Base-by-base conservation (phyloP, 2,888 invertebrate genomes). In the Apodemia duryi region DNA sequence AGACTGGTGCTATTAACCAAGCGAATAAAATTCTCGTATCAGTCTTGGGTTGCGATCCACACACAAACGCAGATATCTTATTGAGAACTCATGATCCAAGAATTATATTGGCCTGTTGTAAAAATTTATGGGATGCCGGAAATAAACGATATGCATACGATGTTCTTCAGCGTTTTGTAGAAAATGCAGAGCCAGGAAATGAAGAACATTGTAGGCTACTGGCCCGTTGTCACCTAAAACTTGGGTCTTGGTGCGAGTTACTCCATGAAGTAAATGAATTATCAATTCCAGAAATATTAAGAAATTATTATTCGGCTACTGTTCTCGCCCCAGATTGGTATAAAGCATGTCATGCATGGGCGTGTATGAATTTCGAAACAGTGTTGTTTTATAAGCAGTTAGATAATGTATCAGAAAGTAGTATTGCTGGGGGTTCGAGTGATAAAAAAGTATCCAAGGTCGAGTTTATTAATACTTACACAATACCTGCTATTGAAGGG, bases 271-370 rank as follows among this genome's bases (percentile, higher is more conserved):
- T 97, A 51, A 96, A 95, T 68, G 96, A 97, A 76, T 83, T 93
- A 28, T 96, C 97, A 0, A 96, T 97, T 65, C 95, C 95, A 0
- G 93, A 94, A 61, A 95, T 95, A 64, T 78, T 97, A 32, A 92
- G 95, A 64, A 97, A 96, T 79, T 98, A 96, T 82, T 93, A 94
- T 46, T 93, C 95, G 1, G 97, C 98, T 0, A 97, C 97, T 0
- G 95, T 96, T 72, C 95, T 96, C 72, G 97, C 98, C 75, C 94
- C 95, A 0, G 94, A 95, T 57, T 99, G 98, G 98, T 98, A 98
- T 81, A 98, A 97, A 89, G 99, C 99, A 0, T 99, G 99, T 96
- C 99, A 99, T 86, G 95, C 98, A 0, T 98, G 97, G 95, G 99
- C 99, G 0, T 98, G 98, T 79, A 98, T 98, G 94, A 99, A 99